Conservation (phyloP, 2,888 invertebrate species). For the Nephrocerus scutellatus region DNA sequence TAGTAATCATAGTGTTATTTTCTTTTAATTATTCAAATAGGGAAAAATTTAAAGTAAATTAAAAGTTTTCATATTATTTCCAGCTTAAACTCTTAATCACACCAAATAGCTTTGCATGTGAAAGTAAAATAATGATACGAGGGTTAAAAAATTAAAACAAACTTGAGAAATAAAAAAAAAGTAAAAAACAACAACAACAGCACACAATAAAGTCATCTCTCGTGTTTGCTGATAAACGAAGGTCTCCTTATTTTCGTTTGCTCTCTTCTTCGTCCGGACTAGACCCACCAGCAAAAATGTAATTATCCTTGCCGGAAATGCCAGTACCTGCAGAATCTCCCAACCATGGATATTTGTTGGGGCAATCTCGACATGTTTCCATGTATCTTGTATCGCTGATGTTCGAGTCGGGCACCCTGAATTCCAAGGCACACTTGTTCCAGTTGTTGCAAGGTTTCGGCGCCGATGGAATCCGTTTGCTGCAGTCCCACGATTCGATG, state of each 20-base stretch:
- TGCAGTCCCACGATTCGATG: slow-evolving; percentile 78
- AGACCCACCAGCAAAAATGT: slow-evolving; percentile 45
- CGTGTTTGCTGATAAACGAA: slow-evolving; percentile 12
- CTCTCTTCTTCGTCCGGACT: slow-evolving; percentile 22
- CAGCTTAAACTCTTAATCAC: too few species aligned
- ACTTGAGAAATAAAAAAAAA: slow-evolving; percentile 8
- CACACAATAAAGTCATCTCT: slow-evolving; percentile 7
- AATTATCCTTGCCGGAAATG: slow-evolving; percentile 70
- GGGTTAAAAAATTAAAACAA: too few species aligned
- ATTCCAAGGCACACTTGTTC: slow-evolving; percentile 76
- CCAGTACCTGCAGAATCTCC: slow-evolving; percentile 81
- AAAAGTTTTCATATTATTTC: too few species aligned
- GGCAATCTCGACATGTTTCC: slow-evolving; percentile 81
- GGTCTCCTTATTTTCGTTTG: too few species aligned
- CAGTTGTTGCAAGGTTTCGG: slow-evolving; percentile 69
- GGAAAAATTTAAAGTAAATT: too few species aligned
- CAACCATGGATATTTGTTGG: slow-evolving; percentile 80
- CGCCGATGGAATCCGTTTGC: slow-evolving; percentile 63
- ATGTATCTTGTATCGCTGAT: slow-evolving; percentile 77
- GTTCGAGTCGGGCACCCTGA: slow-evolving; percentile 69
- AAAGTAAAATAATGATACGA: too few species aligned
- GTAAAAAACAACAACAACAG: too few species aligned
- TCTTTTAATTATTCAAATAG: too few species aligned
- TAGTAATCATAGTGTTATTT: too few species aligned
- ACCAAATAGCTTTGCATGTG: too few species aligned